Conservation (phyloP, 1,140 invertebrate species). For the Temnothorax nylanderi region DNA sequence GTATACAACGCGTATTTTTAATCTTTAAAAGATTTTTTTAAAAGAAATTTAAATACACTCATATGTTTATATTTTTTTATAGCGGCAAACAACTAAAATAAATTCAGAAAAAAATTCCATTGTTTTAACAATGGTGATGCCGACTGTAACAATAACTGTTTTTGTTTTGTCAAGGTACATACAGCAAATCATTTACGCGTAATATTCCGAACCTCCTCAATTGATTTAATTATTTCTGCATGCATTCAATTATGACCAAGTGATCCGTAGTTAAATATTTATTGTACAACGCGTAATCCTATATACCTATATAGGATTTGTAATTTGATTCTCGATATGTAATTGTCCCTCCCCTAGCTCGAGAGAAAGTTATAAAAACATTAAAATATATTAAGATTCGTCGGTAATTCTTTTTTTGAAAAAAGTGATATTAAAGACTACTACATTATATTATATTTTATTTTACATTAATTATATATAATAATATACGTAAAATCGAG, state of each 20-base stretch:
- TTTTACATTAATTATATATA: constrained; percentile 7
- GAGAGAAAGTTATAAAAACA: not conserved
- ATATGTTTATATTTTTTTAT: not conserved
- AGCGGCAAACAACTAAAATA: not conserved
- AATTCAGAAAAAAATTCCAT: constrained; percentile 2
- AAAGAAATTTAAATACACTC: not conserved
- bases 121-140: not conserved
- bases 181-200: constrained; percentile 23
- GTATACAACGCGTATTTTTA: not conserved
- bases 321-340: constrained; percentile 26
- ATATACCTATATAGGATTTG: constrained; percentile 9
- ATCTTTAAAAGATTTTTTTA: not conserved
- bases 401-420: not conserved
- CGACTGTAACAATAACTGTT: not conserved
- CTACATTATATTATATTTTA: not conserved
- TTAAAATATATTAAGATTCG: not conserved
- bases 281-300: constrained; percentile 31
- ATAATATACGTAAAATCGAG: not conserved
- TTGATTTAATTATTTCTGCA: constrained; percentile 52
- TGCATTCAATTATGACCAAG: constrained; percentile 47
- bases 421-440: not conserved
- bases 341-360: not conserved
- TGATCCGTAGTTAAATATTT: constrained; percentile 48
- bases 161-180: not conserved
- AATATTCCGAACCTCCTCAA: constrained; percentile 25